Conservation (phyloP, 1,140 invertebrate genomes). For the Vanessa tameamea region DNA sequence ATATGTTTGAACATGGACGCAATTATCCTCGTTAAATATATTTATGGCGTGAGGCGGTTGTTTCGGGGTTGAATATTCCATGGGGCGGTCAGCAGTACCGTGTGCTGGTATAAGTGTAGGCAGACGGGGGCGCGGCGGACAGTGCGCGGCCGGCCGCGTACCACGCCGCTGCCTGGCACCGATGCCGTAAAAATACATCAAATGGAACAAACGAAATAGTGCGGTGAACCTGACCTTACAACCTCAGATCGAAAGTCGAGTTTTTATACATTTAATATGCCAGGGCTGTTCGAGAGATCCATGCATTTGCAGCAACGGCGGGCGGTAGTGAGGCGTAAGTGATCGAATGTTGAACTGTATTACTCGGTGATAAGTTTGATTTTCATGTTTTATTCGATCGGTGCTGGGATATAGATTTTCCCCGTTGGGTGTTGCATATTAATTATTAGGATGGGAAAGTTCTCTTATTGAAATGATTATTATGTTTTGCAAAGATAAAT, state of each 20-base stretch:
- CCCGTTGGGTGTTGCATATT: conserved; percentile 42
- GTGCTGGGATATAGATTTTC: conserved; percentile 41
- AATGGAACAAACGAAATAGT: conserved; percentile 62
- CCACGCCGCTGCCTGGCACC: conserved; percentile 67
- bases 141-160: conserved; percentile 72
- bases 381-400: conserved; percentile 24
- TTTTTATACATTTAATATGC: conserved; percentile 50
- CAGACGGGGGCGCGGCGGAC: conserved; percentile 55
- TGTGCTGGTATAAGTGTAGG: conserved; percentile 67
- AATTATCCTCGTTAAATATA: conserved; percentile 48
- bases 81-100: conserved; percentile 57
- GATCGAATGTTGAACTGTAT: conserved; percentile 32
- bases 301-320: conserved; percentile 53
- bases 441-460: conserved; percentile 30
- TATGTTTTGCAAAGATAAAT: neutral
- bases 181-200: conserved; percentile 37
- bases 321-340: conserved; percentile 64
- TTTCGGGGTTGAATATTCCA: conserved; percentile 66
- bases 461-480: neutral
- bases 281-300: conserved; percentile 64
- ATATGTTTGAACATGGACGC: neutral
- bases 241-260: conserved; percentile 10
- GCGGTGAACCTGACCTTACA: conserved; percentile 56
- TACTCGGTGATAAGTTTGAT: conserved; percentile 21
- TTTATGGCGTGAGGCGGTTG: conserved; percentile 41